phyloP scores from a whole-genome alignment of 1,140 invertebrate genomes.

The Yoshiicerus persimilis region DNA sequence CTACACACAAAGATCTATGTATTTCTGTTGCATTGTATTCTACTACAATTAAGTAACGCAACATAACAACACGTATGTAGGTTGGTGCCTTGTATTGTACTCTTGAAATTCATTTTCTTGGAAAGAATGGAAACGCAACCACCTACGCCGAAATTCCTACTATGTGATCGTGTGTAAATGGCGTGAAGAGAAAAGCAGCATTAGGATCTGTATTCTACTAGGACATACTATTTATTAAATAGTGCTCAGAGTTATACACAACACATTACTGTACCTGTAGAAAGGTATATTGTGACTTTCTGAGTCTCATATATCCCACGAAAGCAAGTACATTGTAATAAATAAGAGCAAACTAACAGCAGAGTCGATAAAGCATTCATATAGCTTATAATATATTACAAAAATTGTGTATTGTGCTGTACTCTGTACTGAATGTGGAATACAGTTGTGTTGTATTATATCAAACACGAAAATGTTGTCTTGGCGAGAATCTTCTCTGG shows the following conservation, averaged over 20 bases:
- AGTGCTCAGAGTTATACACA: neutral
- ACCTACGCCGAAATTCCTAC: constrained; percentile 14
- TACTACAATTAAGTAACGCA: neutral
- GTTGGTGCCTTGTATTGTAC: neutral
- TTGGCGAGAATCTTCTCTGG: neutral
- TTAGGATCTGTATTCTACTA: neutral
- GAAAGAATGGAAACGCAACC: neutral
- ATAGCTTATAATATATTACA: neutral
- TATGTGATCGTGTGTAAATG: neutral
- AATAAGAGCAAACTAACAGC: neutral
- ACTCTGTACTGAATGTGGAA: neutral
- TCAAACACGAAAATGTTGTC: neutral
- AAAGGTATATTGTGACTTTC: neutral
- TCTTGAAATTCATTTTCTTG: neutral
- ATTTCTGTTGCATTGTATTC: neutral
- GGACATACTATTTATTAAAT: too few relatives aligned
- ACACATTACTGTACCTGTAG: neutral
- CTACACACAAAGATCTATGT: neutral
- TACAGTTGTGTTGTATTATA: neutral
- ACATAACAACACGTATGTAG: neutral
- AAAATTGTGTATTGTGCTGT: neutral
- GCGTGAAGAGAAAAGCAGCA: neutral
- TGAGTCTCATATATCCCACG: neutral
- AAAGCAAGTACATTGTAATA: neutral
- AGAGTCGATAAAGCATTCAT: neutral